phyloP scores from a whole-genome alignment of 2,113 vertebrate genomes.

The Podocnemis expansa region DNA sequence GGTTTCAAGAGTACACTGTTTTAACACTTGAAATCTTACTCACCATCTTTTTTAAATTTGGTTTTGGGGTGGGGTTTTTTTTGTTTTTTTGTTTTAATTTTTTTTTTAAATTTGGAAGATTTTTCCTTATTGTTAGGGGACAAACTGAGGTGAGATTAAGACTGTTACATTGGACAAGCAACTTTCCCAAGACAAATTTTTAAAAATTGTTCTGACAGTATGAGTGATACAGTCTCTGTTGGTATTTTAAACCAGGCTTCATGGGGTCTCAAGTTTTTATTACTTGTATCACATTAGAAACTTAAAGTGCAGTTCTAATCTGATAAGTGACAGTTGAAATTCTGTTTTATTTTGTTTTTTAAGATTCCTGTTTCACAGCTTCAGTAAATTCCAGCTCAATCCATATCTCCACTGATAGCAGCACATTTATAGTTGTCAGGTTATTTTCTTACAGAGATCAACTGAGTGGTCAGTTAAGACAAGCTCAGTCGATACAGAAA shows the following conservation, averaged over 20 bases:
- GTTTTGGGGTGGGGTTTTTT: no score
- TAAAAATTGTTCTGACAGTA: neutral
- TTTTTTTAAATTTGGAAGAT: neutral
- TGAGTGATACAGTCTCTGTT: no score
- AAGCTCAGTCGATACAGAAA: no score
- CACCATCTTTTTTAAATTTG: no score
- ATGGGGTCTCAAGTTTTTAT: no score
- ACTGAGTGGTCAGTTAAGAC: no score
- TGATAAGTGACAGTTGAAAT: neutral
- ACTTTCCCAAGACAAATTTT: rapidly evolving
- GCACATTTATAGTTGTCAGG: no score
- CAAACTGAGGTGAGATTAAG: neutral
- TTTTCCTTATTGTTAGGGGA: neutral
- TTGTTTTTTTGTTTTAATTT: no score
- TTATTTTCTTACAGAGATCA: no score
- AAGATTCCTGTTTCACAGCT: neutral
- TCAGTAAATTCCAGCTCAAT: neutral
- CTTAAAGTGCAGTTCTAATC: neutral
- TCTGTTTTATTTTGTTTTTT: neutral
- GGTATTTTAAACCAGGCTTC: no score
- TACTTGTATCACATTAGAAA: neutral
- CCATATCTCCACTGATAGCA: no score
- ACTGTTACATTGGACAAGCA: neutral
- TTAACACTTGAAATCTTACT: neutral
- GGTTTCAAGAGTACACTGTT: neutral